A percentile compares a stretch with the other conserved stretches of the same genome.
These are phyloP conservation scores for Leptatherina wallacei DNA, from an alignment of 2,797 vertebrate species.

Conservation along the genomic window DNA sequence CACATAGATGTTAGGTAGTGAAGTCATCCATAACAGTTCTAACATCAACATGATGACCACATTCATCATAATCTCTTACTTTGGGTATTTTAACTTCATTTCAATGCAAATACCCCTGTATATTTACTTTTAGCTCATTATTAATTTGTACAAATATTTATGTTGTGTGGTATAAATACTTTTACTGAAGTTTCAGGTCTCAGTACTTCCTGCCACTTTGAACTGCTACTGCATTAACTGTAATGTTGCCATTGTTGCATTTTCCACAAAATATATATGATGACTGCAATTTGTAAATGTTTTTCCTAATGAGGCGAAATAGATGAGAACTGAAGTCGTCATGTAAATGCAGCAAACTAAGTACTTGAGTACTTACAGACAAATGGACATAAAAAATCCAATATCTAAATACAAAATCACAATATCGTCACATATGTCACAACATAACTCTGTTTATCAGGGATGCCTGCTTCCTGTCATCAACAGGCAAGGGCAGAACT, in stretches of 20 bases:
- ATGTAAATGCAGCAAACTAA: neutral
- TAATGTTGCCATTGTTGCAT: neutral
- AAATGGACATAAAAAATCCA: neutral
- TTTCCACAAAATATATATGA: too few species aligned
- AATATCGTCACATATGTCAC: too few species aligned
- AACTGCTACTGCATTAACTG: neutral
- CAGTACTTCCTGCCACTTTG: too few species aligned
- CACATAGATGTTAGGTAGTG: neutral
- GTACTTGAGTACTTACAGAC: too few species aligned
- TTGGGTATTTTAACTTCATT: neutral
- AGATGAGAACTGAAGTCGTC: too few species aligned
- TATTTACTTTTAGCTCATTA: neutral
- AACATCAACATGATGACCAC: neutral
- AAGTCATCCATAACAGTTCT: neutral
- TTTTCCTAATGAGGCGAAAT: too few species aligned
- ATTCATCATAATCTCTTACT: neutral
- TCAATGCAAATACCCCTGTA: neutral
- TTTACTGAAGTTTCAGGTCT: neutral
- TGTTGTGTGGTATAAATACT: neutral
- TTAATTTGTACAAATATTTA: neutral
- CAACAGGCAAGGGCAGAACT: neutral
- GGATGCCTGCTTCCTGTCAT: neutral
- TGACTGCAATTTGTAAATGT: too few species aligned
- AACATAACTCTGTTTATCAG: too few species aligned
- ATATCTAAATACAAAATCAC: neutral